Conservation (phyloP, 2,888 invertebrate species). For the Aricia artaxerxes region DNA sequence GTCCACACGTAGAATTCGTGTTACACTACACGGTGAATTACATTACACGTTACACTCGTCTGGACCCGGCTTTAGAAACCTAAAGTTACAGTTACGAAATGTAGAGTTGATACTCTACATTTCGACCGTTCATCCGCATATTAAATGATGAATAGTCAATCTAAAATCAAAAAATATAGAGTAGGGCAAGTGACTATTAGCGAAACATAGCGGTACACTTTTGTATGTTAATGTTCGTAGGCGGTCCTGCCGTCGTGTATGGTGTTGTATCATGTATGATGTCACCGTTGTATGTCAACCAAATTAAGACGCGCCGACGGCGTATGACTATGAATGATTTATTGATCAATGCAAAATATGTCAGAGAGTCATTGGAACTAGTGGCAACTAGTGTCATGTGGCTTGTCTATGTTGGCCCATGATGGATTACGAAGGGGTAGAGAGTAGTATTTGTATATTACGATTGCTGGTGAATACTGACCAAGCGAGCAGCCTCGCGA, state of each 20-base stretch:
- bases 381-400: too few species aligned
- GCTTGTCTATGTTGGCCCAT: too few species aligned
- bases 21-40: too few species aligned
- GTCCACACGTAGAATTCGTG: too few species aligned
- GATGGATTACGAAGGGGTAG: too few species aligned
- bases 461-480: too few species aligned
- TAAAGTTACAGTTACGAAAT: too few species aligned
- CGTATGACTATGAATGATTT: slow-evolving; percentile 3
- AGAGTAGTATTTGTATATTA: too few species aligned
- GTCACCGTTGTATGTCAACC: slow-evolving; percentile 39
- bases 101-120: too few species aligned
- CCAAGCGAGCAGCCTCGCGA: too few species aligned
- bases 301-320: slow-evolving; percentile 34
- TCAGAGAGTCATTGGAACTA: not conserved
- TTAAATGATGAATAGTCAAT: not conserved
- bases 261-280: slow-evolving; percentile 36
- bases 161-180: not conserved
- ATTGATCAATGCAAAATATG: not conserved
- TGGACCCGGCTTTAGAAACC: too few species aligned
- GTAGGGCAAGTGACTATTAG: not conserved
- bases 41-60: too few species aligned
- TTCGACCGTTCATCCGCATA: not conserved
- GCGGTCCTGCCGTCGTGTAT: slow-evolving; percentile 40
- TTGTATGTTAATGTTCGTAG: slow-evolving; percentile 39
- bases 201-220: slow-evolving; percentile 20